Base-by-base conservation (phyloP, 2,888 invertebrate genomes). In the Agrochola litura region DNA sequence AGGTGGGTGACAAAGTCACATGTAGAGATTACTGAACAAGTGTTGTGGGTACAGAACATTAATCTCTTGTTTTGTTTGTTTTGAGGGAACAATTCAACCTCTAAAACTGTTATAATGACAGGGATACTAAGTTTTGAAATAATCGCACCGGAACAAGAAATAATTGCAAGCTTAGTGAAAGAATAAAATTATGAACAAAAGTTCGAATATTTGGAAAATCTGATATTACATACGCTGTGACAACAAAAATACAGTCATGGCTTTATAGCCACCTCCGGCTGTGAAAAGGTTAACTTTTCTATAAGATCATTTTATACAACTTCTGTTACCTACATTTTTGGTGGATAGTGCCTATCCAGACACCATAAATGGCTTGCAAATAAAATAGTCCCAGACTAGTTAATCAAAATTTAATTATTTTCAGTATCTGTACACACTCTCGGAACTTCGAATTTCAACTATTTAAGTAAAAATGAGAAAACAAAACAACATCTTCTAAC, bases 1-100 rank as follows among this genome's bases (percentile, higher is more conserved):
- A 84, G 82, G 87, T 83, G 87, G 89, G 81, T 83, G 82, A 84
- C 78, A 84, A 84, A 88, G 89, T 88, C 88, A 86, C 77, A 74
- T 87, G 81, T 88, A 83, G 80, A 84, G 86, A 84, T 84, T 84
- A 88, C 77, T 69, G 75, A 81, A 81, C 85, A 87, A 77, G 87
- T 88, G 82, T 77, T 76, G 83, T 68, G 73, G 69, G 77, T 52
- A 76, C 52, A 64, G 68, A 74, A 73, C 83, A 85, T 86, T 87
- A 85, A 88, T 88, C 83, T 88, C 66, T 83, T 88, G 76, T 79
- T 83, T 65, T 77, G 79, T 85, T 85, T 79, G 81, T 75, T 83
- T 79, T 64, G 83, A 83, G 86, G 74, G 68, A 66, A 72, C 63
- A 37, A 63, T 70, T 70, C 22, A 54, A 66, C 63, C 49, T 58